These are phyloP conservation scores for Calephelis perditalis DNA, from an alignment of 2,888 invertebrate species.

Conservation along the genomic window DNA sequence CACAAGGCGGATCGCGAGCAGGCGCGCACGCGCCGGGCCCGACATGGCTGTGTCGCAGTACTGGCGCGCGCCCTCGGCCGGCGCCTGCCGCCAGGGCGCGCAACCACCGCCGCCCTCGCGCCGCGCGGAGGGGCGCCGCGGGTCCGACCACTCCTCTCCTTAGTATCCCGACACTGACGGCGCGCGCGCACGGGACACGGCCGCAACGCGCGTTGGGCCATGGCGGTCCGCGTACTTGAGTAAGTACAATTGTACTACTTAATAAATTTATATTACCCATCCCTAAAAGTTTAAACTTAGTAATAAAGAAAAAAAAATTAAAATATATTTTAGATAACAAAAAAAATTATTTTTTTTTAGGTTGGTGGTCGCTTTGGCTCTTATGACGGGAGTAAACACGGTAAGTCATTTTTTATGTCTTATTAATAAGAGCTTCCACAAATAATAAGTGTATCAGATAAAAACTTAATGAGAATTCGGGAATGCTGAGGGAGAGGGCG, in stretches of 20 bases:
- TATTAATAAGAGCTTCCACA: constrained; percentile 32
- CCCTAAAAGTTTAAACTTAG: neutral
- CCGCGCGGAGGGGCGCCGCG: constrained; percentile 58
- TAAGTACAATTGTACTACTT: constrained; percentile 38
- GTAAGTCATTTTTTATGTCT: constrained; percentile 45
- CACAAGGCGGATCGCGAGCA: constrained; percentile 54
- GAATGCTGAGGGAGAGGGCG: constrained; percentile 41
- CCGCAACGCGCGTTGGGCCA: constrained; percentile 73
- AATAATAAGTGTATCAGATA: constrained; percentile 32
- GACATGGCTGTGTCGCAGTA: constrained; percentile 75
- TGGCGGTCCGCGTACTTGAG: constrained; percentile 73
- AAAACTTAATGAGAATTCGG: constrained; percentile 45
- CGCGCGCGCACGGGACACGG: constrained; percentile 74
- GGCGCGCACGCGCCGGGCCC: constrained; percentile 73
- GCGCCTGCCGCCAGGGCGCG: constrained; percentile 41
- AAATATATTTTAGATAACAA: neutral
- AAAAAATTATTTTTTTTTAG: constrained; percentile 37
- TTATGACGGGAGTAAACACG: constrained; percentile 53
- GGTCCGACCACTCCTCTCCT: constrained; percentile 63
- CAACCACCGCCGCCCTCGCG: constrained; percentile 38
- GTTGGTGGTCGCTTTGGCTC: constrained; percentile 63
- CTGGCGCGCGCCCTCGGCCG: constrained; percentile 61
- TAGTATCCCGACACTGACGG: constrained; percentile 74
- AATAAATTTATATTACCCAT: constrained; percentile 5
- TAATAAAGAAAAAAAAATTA: neutral